Percentiles rank a stretch among this genome's conserved stretches.
Evolutionary conservation across 2,797 vertebrate genomes (phyloP).

Genomic region (Halcyon leucocephala): DNA sequence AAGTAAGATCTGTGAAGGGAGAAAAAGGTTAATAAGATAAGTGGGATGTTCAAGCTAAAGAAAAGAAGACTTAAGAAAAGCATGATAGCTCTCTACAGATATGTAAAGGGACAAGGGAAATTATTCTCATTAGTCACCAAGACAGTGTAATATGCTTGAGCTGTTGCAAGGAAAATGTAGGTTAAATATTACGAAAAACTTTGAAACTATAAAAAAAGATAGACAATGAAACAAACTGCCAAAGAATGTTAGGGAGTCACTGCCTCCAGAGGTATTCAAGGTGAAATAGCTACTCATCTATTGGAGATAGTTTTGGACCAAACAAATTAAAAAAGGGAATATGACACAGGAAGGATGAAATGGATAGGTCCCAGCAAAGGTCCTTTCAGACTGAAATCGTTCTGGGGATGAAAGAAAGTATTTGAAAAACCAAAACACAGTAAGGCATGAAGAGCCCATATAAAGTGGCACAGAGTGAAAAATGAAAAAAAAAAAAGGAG

Average conservation of each 20-base stretch:
- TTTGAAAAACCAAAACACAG: constrained; percentile 43
- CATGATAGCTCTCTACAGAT: constrained; percentile 51
- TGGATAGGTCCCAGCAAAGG: not conserved
- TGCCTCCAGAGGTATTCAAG: constrained; percentile 4
- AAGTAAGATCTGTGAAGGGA: constrained; percentile 36
- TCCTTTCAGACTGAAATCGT: constrained; percentile 25
- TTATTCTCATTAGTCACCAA: constrained; percentile 66
- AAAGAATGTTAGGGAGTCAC: not conserved
- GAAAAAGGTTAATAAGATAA: constrained; percentile 71
- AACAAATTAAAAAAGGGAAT: constrained; percentile 38
- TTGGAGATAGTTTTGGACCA: constrained; percentile 13
- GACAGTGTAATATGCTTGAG: constrained; percentile 59
- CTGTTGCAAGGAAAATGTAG: constrained; percentile 53
- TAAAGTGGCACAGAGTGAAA: not conserved
- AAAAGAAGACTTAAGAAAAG: constrained; percentile 52
- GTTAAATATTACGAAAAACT: constrained; percentile 56
- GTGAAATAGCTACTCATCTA: constrained; percentile 2
- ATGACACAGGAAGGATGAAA: not conserved
- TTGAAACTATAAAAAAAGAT: constrained; percentile 31
- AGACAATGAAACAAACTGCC: constrained; percentile 38
- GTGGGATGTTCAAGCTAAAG: constrained; percentile 41
- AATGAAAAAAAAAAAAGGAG: not conserved
- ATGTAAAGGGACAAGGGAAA: constrained; percentile 62
- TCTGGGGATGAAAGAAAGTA: constrained; percentile 11
- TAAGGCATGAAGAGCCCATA: constrained; percentile 22